phyloP scores from a whole-genome alignment of 2,113 vertebrate species.

The Hepsetus odoe region DNA sequence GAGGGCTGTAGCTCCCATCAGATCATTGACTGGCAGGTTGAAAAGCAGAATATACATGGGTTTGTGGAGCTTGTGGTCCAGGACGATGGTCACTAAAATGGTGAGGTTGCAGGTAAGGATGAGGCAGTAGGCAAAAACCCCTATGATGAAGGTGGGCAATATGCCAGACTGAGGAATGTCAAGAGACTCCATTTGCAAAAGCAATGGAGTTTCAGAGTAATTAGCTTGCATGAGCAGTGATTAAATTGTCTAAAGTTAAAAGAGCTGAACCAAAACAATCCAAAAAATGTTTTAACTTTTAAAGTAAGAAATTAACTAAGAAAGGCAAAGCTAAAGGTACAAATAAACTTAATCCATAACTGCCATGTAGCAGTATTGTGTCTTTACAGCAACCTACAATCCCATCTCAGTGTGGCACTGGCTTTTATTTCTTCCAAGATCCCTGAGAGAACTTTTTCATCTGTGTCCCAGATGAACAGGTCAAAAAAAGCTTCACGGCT shows the following conservation, averaged over 20 bases:
- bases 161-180: constrained; percentile 5
- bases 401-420: not conserved
- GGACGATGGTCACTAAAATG: constrained; percentile 31
- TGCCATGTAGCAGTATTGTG: not conserved
- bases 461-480: not conserved
- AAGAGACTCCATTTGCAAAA: constrained; percentile 31
- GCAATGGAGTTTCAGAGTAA: not conserved
- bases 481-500: too few relatives aligned
- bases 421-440: not conserved
- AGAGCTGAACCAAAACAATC: not conserved
- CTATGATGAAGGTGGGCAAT: constrained; percentile 15
- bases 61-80: constrained; percentile 35
- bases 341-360: not conserved
- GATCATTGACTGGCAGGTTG: constrained; percentile 41
- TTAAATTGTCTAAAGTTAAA: not conserved
- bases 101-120: constrained; percentile 34
- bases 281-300: too few relatives aligned
- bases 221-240: constrained; percentile 5
- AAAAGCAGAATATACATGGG: constrained; percentile 36
- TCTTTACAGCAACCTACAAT: too few relatives aligned
- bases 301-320: too few relatives aligned
- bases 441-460: not conserved
- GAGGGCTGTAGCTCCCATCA: constrained; percentile 29
- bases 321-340: too few relatives aligned
- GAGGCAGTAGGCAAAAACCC: constrained; percentile 14